A percentile compares a stretch with the other conserved stretches of the same genome.
Conservation (phyloP, 2,797 vertebrate species). For the Saxicola maurus region DNA sequence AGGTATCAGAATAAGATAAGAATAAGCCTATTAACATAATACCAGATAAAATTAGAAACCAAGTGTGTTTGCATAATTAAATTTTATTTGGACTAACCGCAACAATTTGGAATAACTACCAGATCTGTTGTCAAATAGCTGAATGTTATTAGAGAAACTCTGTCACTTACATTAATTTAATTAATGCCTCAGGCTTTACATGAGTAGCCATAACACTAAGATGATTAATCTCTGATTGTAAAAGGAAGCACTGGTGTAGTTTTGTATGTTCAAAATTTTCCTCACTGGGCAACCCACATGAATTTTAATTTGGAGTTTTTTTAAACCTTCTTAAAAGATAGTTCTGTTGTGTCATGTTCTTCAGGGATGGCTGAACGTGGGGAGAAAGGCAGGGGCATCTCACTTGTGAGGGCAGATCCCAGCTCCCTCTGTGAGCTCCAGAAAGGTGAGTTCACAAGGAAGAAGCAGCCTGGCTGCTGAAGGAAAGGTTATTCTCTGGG, state of each 20-base stretch:
- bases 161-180: background rate
- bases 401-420: background rate
- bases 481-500: background rate
- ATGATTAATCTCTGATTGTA: background rate
- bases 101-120: background rate
- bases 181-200: background rate
- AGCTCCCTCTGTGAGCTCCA: background rate
- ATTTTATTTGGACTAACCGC: background rate
- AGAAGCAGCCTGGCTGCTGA: background rate
- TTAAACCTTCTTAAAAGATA: background rate
- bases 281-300: background rate
- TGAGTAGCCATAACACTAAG: background rate
- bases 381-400: background rate
- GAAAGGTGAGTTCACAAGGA: background rate
- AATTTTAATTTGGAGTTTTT: background rate
- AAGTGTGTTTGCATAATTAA: background rate
- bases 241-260: background rate
- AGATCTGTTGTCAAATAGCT: background rate
- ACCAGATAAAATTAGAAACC: background rate
- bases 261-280: background rate
- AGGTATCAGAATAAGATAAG: background rate
- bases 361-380: rapidly evolving
- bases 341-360: rapidly evolving
- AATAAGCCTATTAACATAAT: background rate
- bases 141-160: background rate